Percentiles rank a stretch among this genome's conserved stretches.
Evolutionary conservation across 2,113 vertebrate genomes (phyloP).

Genomic region (Hyperoodon ampullatus): DNA sequence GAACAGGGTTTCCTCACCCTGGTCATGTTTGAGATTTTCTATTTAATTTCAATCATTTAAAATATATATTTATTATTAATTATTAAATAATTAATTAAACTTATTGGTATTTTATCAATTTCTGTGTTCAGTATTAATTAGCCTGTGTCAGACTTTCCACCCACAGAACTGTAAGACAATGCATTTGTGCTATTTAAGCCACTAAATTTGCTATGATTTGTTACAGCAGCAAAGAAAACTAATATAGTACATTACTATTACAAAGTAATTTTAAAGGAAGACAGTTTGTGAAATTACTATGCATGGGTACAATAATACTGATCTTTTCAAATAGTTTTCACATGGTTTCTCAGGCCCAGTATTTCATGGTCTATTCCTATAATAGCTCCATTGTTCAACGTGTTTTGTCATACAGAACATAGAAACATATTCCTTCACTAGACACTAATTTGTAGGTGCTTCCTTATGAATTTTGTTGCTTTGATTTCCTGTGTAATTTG

Average conservation of each 20-base stretch:
- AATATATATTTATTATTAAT: not conserved
- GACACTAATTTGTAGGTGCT: conserved; percentile 76
- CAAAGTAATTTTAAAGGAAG: conserved; percentile 14
- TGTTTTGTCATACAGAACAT: conserved; percentile 22
- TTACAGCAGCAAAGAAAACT: not conserved
- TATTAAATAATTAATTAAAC: not conserved
- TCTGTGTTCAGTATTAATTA: not conserved
- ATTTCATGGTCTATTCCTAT: not conserved
- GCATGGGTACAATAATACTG: not conserved
- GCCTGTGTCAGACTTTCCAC: not conserved
- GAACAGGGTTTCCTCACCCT: not conserved
- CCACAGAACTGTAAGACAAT: not conserved
- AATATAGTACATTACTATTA: not conserved
- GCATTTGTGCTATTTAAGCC: not conserved
- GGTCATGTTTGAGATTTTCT: not conserved
- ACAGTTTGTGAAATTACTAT: not conserved
- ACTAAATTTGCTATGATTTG: not conserved
- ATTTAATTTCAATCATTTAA: not conserved
- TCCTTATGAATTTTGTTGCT: conserved; percentile 54
- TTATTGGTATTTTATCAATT: not conserved
- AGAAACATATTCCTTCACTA: conserved; percentile 48
- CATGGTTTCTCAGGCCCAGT: not conserved
- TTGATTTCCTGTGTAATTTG: conserved; percentile 63
- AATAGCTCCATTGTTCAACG: not conserved
- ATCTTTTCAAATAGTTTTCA: conserved; percentile 31